Conservation (phyloP, 2,888 invertebrate genomes). For the Drosophila diplacantha region DNA sequence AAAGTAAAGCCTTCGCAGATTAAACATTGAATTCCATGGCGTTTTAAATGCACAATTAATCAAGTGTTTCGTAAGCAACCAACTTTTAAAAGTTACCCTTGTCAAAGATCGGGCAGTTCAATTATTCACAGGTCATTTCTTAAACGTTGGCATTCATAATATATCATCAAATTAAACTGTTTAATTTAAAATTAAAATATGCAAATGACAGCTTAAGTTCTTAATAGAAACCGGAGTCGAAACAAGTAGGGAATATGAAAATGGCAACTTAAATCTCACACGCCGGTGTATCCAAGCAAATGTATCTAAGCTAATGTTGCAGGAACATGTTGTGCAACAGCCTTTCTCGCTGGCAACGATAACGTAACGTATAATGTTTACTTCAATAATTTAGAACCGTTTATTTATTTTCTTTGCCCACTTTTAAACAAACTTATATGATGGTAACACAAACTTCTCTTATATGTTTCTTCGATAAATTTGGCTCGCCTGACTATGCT, state of each 20-base stretch:
- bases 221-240: not conserved
- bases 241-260: not conserved
- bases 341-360: not conserved
- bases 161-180: slow-evolving; percentile 2
- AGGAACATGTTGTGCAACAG: not conserved
- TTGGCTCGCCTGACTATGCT: too few species aligned
- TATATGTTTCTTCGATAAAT: not conserved
- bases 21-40: slow-evolving; percentile 6
- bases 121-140: slow-evolving; percentile 2
- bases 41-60: slow-evolving; percentile 31
- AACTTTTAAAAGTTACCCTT: slow-evolving; percentile 13
- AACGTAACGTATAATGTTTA: not conserved
- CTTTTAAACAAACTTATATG: too few species aligned
- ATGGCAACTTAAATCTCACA: too few species aligned
- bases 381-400: not conserved
- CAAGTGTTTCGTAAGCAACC: slow-evolving; percentile 10
- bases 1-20: slow-evolving; percentile 13
- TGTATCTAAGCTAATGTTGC: not conserved
- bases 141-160: not conserved
- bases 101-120: slow-evolving; percentile 6
- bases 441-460: not conserved
- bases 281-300: not conserved
- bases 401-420: too few species aligned
- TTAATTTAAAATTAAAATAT: slow-evolving; percentile 1
- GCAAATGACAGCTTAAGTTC: slow-evolving; percentile 8